Evolutionary conservation across 2,888 invertebrate species (phyloP), one percentile per base, ranked within the genome.

Genomic region (Atethmia centrago): DNA sequence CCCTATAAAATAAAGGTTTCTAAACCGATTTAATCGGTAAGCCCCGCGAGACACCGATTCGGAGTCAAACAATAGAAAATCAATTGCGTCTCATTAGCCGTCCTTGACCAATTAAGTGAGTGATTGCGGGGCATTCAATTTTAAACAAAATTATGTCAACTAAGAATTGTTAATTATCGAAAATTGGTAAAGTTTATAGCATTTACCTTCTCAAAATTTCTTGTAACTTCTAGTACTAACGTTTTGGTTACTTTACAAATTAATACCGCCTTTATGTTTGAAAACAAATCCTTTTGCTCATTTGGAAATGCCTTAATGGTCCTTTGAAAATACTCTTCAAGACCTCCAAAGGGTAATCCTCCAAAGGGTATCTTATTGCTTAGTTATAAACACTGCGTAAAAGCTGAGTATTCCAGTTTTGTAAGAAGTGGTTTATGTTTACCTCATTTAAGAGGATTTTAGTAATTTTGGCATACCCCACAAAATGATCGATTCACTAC

Each of bases 301-400:
- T 80, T 73, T 58, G 45, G n/a, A 58, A 73, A 80, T 64, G 21
- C 21, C 51, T 63, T 25, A 63, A 40, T 74, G 31, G 36, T 47
- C 51, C 58, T 80, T 77, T 80, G 47, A 59, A 74, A 77, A 58
- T 47, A 47, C 14, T 64, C 21, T 12, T 7, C n/a, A n/a, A n/a
- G n/a, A n/a, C n/a, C n/a, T n/a, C n/a, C n/a, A 74, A 77, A 63
- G 53, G 63, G 51, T 80, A 80, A 77, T 80, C 74, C 74, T 47
- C 21, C 25, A 59, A 80, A 74, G 2, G 62, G 72, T 49, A 36
- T 77, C 42, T 40, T 53, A 58, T 63, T 73, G 63, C 51, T 53
- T 25, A 63, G 28, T 45, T 62, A 72, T 16, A 49, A 63, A 58
- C 36, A 40, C 51, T 56, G 42, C 16, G 61, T 56, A 19, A 51